phyloP scores from a whole-genome alignment of 1,140 invertebrate genomes.

The Drosophila melanica region DNA sequence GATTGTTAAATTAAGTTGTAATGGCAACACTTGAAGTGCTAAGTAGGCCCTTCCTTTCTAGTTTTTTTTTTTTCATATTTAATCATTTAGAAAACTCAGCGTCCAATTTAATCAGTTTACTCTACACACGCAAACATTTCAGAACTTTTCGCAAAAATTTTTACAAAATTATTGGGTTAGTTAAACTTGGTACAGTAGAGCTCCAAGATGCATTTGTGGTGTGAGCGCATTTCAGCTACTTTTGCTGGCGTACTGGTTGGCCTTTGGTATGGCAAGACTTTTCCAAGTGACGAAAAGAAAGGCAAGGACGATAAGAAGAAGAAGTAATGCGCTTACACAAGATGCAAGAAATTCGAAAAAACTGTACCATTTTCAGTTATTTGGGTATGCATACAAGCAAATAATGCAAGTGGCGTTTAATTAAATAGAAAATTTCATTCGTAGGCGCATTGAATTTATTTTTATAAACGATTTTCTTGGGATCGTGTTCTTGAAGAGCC shows the following conservation, averaged over 20 bases:
- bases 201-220: conserved; percentile 59
- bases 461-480: too few relatives aligned
- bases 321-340: conserved; percentile 1
- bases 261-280: conserved; percentile 65
- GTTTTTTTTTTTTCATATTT: neutral
- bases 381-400: conserved; percentile 2
- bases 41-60: conserved; percentile 17
- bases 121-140: neutral
- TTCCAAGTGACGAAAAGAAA: conserved; percentile 25
- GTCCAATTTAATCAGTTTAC: conserved; percentile 10
- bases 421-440: too few relatives aligned
- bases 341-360: neutral
- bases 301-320: conserved; percentile 3
- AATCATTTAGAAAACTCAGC: neutral
- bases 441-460: too few relatives aligned
- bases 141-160: conserved; percentile 4
- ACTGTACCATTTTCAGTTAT: neutral
- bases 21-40: neutral
- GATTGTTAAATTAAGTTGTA: neutral
- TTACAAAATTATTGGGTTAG: conserved; percentile 7
- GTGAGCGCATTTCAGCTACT: conserved; percentile 60
- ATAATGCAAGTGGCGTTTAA: too few relatives aligned
- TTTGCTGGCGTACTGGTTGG: conserved; percentile 59
- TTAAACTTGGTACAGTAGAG: neutral
- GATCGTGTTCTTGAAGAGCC: too few relatives aligned